Base-by-base conservation (phyloP, 1,140 invertebrate species). In the Drosophila tsacasi region DNA sequence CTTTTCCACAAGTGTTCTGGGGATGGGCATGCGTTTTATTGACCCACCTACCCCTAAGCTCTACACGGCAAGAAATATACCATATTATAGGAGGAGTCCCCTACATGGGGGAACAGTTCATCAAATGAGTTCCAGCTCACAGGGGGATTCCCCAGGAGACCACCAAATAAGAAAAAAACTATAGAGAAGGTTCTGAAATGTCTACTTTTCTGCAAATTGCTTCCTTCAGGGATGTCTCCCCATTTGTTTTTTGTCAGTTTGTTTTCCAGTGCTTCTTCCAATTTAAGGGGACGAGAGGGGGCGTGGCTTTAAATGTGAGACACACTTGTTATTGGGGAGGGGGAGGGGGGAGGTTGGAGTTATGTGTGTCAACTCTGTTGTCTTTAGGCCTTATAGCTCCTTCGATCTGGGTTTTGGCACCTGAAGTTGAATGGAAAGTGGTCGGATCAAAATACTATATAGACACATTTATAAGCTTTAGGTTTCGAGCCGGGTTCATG, bases 21-120 rank as follows among this genome's bases (percentile, higher is more conserved):
- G 35, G 65, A 65, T 68, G 66, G 64, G 62, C 46, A 67, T 68
- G 66, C 66, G 63, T 67, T 67, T 27, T 37, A 50, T 68, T 67
- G 66, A 67, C 66, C 63, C 63, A 67, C 62, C 64, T 67, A 67
- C 35, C 58, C 58, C 30, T 19, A 25, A 23, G 9, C 40, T 35
- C 39, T 63, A 62, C 63, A 66, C 58, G 17, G 63, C 23, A 15
- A 66, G 17, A 63, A 66, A 61, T 61, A 7, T 9, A 37, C 12
- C 23, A 17, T 25, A 2, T 5, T 8, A 1, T 25, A 5, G 8
- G 30, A 23, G 21, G 55, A 37, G 37, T 1, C 35, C 3, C 27
- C 50, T 21, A 5, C 27, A n/a, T 1, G 5, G 5, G 5, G 10
- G 19, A 12, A 5, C 19, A 39, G 54, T 57, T 39, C 21, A 25